phyloP scores from a whole-genome alignment of 2,797 vertebrate genomes.

The Iguana delicatissima region DNA sequence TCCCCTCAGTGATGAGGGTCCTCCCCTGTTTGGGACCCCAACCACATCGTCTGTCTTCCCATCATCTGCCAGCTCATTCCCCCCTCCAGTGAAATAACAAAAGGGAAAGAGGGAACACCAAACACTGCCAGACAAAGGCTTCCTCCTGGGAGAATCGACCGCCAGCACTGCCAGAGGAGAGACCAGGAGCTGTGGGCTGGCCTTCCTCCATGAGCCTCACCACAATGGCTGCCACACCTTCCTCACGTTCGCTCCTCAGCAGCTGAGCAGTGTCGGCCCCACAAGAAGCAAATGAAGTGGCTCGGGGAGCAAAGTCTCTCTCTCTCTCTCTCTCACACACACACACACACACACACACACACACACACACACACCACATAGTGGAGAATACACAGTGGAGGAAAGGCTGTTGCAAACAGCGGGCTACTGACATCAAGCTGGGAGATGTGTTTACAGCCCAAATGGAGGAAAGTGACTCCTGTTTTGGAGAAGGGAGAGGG shows the following conservation, averaged over 20 bases:
- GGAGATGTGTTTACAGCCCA: not conserved
- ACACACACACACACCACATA: too few species aligned
- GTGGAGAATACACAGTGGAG: rapidly evolving
- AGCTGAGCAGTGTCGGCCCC: not conserved
- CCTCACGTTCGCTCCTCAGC: not conserved
- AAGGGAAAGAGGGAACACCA: not conserved
- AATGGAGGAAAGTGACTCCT: not conserved
- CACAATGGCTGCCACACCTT: not conserved
- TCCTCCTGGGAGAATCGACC: not conserved
- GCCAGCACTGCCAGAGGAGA: not conserved
- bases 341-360: too few species aligned
- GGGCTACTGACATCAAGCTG: too few species aligned
- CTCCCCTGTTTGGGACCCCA: not conserved
- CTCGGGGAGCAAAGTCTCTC: too few species aligned
- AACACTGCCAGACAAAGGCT: too few species aligned
- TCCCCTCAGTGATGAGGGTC: conserved; percentile 80
- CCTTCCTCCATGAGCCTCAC: not conserved
- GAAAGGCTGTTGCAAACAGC: too few species aligned
- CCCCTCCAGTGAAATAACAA: not conserved
- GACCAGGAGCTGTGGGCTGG: too few species aligned
- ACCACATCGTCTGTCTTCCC: conserved; percentile 9
- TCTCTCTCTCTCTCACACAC: too few species aligned
- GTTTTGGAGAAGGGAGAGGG: too few species aligned
- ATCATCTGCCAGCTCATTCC: not conserved
- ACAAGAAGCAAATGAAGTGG: not conserved